Conservation (phyloP, 2,797 vertebrate species). For the Masticophis lateralis region DNA sequence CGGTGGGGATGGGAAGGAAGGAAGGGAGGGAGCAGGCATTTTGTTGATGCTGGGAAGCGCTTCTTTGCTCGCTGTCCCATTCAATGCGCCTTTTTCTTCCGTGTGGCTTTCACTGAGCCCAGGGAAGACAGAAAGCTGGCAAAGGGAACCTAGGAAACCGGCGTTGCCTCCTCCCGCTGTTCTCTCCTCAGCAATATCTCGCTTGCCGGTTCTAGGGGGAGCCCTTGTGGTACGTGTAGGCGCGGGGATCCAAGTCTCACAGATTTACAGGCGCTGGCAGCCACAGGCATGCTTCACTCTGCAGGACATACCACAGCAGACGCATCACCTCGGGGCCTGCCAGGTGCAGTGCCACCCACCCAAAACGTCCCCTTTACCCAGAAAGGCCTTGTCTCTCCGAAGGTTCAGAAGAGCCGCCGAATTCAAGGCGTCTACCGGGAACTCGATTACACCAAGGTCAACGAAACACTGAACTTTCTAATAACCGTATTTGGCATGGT, state of each 20-base stretch:
- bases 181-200: too few relatives aligned
- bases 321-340: neutral
- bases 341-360: neutral
- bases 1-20: too few relatives aligned
- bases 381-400: neutral
- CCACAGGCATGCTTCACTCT: neutral
- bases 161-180: neutral
- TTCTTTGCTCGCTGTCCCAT: neutral
- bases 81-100: neutral
- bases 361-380: neutral
- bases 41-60: neutral
- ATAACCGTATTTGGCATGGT: neutral
- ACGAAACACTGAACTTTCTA: neutral
- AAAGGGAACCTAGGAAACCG: neutral
- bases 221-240: neutral
- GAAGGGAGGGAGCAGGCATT: neutral
- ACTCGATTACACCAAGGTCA: neutral
- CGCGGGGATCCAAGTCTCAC: neutral
- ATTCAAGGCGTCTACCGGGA: neutral
- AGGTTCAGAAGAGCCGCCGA: neutral
- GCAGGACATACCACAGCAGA: neutral
- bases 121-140: neutral
- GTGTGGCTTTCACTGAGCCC: neutral
- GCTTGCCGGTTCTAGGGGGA: neutral
- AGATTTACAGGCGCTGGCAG: neutral